Conservation (phyloP, 2,113 vertebrate species). For the Pleuronectes platessa region DNA sequence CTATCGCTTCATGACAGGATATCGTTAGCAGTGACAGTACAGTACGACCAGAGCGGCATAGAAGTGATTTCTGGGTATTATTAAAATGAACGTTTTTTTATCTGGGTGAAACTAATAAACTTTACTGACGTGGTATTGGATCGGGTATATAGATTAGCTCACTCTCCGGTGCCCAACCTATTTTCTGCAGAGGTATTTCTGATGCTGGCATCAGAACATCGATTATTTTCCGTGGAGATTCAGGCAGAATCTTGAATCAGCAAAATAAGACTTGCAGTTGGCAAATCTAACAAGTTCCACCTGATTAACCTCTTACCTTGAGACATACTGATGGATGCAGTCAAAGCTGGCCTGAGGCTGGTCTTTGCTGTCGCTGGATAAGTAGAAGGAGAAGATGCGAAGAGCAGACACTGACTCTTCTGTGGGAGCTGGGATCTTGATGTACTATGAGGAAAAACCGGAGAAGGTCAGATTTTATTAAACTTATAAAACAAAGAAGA, state of each 20-base stretch:
- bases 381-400: conserved; percentile 86
- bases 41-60: too few species aligned
- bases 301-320: conserved; percentile 68
- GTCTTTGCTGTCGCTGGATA: conserved; percentile 87
- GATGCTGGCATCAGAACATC: too few species aligned
- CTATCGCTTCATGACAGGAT: too few species aligned
- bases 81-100: too few species aligned
- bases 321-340: conserved; percentile 81
- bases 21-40: too few species aligned
- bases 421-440: conserved; percentile 84
- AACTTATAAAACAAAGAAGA: conserved; percentile 1
- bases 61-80: too few species aligned
- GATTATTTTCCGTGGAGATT: neutral
- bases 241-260: neutral
- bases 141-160: too few species aligned
- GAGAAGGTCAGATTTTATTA: neutral
- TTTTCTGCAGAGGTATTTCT: too few species aligned
- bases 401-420: conserved; percentile 70
- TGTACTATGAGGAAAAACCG: conserved; percentile 75
- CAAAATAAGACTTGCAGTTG: neutral
- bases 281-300: neutral
- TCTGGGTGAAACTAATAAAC: too few species aligned
- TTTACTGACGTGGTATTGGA: too few species aligned
- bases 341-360: conserved; percentile 86
- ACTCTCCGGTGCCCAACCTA: too few species aligned